Conservation (phyloP, 1,140 invertebrate species). For the Heliconius hewitsoni region DNA sequence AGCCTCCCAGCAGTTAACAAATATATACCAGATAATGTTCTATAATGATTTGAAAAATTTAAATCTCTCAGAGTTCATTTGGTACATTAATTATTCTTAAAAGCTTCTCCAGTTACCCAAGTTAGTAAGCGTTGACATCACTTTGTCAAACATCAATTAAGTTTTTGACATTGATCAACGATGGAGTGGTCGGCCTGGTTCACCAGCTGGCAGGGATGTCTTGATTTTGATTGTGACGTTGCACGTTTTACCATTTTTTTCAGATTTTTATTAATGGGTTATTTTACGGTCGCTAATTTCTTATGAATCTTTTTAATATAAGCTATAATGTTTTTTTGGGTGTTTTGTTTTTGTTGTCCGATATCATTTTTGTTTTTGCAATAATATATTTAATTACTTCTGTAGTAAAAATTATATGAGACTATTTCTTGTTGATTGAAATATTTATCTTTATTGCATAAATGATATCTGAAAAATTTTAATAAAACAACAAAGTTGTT, state of each 20-base stretch:
- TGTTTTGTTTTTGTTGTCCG: background rate
- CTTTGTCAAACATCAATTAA: conserved; percentile 78
- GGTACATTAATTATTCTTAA: conserved; percentile 75
- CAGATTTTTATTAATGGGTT: conserved; percentile 16
- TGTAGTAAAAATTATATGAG: too few relatives aligned
- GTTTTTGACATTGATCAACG: conserved; percentile 74
- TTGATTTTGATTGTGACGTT: conserved; percentile 33
- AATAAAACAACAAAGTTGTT: too few relatives aligned
- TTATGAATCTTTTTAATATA: background rate
- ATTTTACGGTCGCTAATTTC: conserved; percentile 12
- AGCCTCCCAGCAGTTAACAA: background rate
- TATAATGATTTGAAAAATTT: conserved; percentile 51
- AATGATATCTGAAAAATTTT: too few relatives aligned
- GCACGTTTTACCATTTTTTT: conserved; percentile 14
- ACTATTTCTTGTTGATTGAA: too few relatives aligned
- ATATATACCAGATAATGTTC: conserved; percentile 32
- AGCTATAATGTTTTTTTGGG: background rate
- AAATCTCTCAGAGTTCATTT: conserved; percentile 52
- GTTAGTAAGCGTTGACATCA: conserved; percentile 60
- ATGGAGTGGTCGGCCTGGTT: conserved; percentile 44
- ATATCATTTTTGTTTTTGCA: too few relatives aligned
- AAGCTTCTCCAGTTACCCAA: conserved; percentile 68
- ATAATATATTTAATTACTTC: too few relatives aligned
- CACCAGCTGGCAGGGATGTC: conserved; percentile 27
- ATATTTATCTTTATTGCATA: too few relatives aligned